These are phyloP conservation scores for Channa maculata DNA, from an alignment of 2,113 vertebrate genomes.

Conservation along the genomic window DNA sequence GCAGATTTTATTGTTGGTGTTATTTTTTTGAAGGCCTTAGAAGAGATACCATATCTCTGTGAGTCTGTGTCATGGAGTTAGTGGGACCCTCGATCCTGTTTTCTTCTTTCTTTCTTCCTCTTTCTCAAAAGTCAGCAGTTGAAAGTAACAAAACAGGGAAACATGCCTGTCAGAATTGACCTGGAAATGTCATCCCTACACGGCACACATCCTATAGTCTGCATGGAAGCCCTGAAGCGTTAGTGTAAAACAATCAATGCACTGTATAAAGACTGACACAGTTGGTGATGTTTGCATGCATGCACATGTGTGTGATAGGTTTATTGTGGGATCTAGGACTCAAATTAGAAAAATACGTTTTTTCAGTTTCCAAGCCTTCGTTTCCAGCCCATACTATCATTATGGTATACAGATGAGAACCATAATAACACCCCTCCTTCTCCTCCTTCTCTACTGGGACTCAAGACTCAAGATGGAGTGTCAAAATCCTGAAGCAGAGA, in stretches of 20 bases:
- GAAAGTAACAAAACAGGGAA: background rate
- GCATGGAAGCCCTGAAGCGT: background rate
- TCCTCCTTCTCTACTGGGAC: conserved; percentile 8
- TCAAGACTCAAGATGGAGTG: conserved; percentile 67
- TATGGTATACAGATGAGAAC: conserved; percentile 49
- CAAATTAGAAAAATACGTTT: conserved; percentile 22
- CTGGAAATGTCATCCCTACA: background rate
- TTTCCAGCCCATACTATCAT: conserved; percentile 46
- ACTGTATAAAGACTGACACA: conserved; percentile 23
- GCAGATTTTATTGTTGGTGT: conserved; percentile 61
- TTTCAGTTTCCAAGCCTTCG: conserved; percentile 32
- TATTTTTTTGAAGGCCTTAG: conserved; percentile 53
- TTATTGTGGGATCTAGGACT: conserved; percentile 16
- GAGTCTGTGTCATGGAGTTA: background rate
- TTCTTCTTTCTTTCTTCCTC: conserved; percentile 16
- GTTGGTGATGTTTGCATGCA: conserved; percentile 22
- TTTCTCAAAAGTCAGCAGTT: conserved; percentile 3
- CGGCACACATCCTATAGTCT: no score
- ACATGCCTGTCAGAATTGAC: background rate
- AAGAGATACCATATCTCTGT: conserved; percentile 18
- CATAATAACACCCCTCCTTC: conserved; percentile 42
- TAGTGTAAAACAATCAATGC: conserved; percentile 5
- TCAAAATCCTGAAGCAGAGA: conserved; percentile 66
- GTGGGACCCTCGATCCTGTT: background rate
- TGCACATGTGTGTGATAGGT: conserved; percentile 9